Percentiles rank a stretch among this genome's conserved stretches.
phyloP scores from a whole-genome alignment of 2,888 invertebrate species.

The Ophion obscuratus region DNA sequence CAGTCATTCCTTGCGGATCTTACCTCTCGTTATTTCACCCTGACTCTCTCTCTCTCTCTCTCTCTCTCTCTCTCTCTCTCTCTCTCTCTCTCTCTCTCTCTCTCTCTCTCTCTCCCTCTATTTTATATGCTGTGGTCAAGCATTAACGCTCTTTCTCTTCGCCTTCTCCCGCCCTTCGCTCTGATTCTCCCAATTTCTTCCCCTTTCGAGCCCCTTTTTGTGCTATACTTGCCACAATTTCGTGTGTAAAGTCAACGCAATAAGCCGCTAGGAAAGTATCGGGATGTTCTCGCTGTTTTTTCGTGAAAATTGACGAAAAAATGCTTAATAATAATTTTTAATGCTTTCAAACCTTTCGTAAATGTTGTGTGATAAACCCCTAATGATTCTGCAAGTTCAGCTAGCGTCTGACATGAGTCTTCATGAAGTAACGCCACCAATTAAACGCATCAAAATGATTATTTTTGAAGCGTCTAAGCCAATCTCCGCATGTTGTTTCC shows the following conservation, averaged over 20 bases:
- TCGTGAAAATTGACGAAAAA: too few relatives aligned
- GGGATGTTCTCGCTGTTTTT: too few relatives aligned
- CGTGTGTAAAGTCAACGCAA: neutral
- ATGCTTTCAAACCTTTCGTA: too few relatives aligned
- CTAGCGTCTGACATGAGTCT: too few relatives aligned
- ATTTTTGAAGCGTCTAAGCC: too few relatives aligned
- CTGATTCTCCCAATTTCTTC: slow-evolving; percentile 31
- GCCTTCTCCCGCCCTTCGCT: neutral
- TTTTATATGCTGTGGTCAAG: neutral
- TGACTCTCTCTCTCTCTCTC: slow-evolving; percentile 13
- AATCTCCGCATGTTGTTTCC: too few relatives aligned
- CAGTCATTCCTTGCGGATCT: neutral
- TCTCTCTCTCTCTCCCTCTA: slow-evolving; percentile 8
- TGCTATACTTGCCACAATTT: neutral
- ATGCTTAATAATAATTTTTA: too few relatives aligned
- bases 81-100: slow-evolving; percentile 13
- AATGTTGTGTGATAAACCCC: too few relatives aligned
- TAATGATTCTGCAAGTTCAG: too few relatives aligned
- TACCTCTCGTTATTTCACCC: slow-evolving; percentile 23
- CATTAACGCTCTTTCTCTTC: slow-evolving; percentile 15
- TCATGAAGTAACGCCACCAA: too few relatives aligned
- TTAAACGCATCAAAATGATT: too few relatives aligned
- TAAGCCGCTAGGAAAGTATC: neutral
- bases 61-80: neutral
- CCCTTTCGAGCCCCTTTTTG: neutral